Base-by-base conservation (phyloP, 2,888 invertebrate genomes). In the Ferdinandea cuprea region DNA sequence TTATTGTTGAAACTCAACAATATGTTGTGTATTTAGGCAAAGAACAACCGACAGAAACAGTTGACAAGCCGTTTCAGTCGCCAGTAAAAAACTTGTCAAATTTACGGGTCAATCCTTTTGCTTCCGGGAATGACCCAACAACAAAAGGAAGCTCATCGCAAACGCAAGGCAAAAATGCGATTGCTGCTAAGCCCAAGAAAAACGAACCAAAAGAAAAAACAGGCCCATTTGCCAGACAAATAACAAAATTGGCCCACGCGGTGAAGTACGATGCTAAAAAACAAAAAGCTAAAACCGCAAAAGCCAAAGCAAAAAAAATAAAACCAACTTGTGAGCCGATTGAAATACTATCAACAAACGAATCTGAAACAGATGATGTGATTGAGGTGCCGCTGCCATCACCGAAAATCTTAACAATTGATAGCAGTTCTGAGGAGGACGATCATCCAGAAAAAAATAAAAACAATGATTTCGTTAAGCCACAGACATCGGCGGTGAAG, bases 361-460 rank as follows among this genome's bases (percentile, higher is more conserved):
- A 77, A 15, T 87, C 87, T 0, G 87, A 88, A 15, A 85, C 85
- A 0, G 89, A 90, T 66, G 91, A 90, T 79, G 89, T 91, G 1
- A 85, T 91, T 15, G 83, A 87, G 37, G 86, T 91, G 8, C 89
- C 89, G 0, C 13, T 88, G 15, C 87, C 88, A 7, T 87, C 90
- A 2, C 88, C 89, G 7, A 89, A 88, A 7, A 86, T 88, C 6
- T 87, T 89, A 4, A 86, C 87, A 1, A 80, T 91, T 3, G 89
- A 89, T n/a, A 87, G 88, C 17, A 90, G 89, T 40, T 89, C 89
- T 0, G 88, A 88, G 8, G 72, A 85, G 4, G 68, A 78, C n/a
- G n/a, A n/a, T n/a, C n/a, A 15, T 1, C 59, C 28, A 5, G 3
- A 0, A 5, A 6, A 37, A 69, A 6, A 58, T 13, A 9, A 9